phyloP scores from a whole-genome alignment of 2,113 vertebrate species.

The Gnathonemus longibarbis region DNA sequence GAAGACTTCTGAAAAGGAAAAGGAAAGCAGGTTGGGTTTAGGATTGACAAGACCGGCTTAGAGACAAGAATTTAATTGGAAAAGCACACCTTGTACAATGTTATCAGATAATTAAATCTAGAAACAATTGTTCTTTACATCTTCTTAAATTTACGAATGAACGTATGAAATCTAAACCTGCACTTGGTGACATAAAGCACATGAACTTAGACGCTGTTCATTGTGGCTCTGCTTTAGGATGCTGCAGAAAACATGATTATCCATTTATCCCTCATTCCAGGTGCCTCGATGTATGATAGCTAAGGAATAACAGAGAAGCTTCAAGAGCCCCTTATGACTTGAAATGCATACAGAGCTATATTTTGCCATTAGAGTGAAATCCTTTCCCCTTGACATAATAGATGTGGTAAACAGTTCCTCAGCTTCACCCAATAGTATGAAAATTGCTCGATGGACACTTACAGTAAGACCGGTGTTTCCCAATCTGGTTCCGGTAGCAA shows the following conservation, averaged over 20 bases:
- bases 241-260: slow-evolving; percentile 35
- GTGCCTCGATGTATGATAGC: slow-evolving; percentile 39
- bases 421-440: slow-evolving; percentile 32
- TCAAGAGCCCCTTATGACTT: slow-evolving; percentile 34
- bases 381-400: slow-evolving; percentile 45
- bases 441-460: slow-evolving; percentile 19
- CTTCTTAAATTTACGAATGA: slow-evolving; percentile 43
- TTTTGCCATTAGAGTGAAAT: slow-evolving; percentile 58
- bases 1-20: slow-evolving; percentile 14
- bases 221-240: slow-evolving; percentile 39
- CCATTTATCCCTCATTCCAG: slow-evolving; percentile 39
- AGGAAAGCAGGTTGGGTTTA: slow-evolving; percentile 25
- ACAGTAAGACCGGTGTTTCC: slow-evolving; percentile 13
- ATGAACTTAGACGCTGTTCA: slow-evolving; percentile 36
- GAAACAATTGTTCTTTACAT: slow-evolving; percentile 50
- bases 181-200: slow-evolving; percentile 35
- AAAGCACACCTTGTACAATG: slow-evolving; percentile 48
- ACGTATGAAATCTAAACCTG: slow-evolving; percentile 50
- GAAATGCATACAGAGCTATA: slow-evolving; percentile 48
- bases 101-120: slow-evolving; percentile 71
- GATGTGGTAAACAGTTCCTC: slow-evolving; percentile 57
- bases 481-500: background rate
- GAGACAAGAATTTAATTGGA: slow-evolving; percentile 44
- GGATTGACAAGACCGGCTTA: slow-evolving; percentile 33
- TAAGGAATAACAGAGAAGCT: slow-evolving; percentile 37